Evolutionary conservation across 1,140 invertebrate genomes (phyloP).

Genomic region (Tribolium madens): DNA sequence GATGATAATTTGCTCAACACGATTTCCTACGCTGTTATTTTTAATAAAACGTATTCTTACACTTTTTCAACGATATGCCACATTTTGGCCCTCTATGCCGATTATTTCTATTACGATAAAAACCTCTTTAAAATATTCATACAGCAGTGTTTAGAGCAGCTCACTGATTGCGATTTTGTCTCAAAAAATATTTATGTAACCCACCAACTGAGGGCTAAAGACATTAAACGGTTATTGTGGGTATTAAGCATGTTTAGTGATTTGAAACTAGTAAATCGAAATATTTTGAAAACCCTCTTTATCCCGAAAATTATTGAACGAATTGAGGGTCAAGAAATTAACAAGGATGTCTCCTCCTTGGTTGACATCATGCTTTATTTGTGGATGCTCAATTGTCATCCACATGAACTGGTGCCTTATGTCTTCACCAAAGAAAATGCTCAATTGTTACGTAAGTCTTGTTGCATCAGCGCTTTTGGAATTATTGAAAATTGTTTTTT

Average conservation of each 20-base stretch:
- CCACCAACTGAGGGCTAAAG: constrained; percentile 59
- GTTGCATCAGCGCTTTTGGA: neutral
- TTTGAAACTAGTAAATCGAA: constrained; percentile 46
- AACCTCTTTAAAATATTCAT: constrained; percentile 57
- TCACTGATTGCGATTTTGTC: constrained; percentile 48
- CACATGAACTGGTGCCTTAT: constrained; percentile 56
- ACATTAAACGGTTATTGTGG: constrained; percentile 63
- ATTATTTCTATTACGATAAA: constrained; percentile 63
- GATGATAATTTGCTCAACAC: constrained; percentile 62
- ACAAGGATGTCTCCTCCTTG: constrained; percentile 51
- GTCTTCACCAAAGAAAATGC: constrained; percentile 52
- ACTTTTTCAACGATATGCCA: constrained; percentile 61
- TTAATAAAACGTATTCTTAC: constrained; percentile 63
- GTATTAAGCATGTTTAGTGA: constrained; percentile 56
- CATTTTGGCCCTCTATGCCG: constrained; percentile 62
- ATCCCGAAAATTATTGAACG: constrained; percentile 57
- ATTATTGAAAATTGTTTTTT: neutral
- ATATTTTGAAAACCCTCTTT: constrained; percentile 55
- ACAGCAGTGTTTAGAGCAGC: constrained; percentile 50
- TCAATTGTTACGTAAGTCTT: constrained; percentile 42
- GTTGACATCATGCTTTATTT: constrained; percentile 60
- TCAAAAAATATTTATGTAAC: constrained; percentile 50
- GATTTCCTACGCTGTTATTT: constrained; percentile 61
- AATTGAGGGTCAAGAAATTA: constrained; percentile 52
- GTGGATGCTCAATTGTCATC: constrained; percentile 62